phyloP scores from a whole-genome alignment of 2,797 vertebrate species.

The Cyclura pinguis region DNA sequence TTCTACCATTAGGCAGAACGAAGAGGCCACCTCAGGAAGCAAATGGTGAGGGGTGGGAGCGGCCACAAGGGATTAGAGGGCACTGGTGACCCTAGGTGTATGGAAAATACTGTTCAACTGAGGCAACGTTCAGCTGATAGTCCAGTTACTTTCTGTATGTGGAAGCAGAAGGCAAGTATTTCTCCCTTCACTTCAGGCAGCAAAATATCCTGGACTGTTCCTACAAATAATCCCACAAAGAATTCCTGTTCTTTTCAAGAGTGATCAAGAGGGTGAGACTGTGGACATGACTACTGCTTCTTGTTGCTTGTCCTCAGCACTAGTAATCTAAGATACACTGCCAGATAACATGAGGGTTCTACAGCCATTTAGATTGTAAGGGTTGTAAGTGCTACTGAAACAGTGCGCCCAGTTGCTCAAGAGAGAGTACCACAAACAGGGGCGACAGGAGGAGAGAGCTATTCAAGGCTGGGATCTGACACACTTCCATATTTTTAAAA shows the following conservation, averaged over 20 bases:
- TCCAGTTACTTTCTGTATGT: not conserved
- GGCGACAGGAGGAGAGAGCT: not conserved
- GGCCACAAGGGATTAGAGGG: not conserved
- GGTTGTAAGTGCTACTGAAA: not conserved
- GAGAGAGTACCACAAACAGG: not conserved
- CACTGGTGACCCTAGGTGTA: not conserved
- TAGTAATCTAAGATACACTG: not conserved
- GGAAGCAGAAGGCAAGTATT: not conserved
- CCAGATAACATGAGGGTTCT: not conserved
- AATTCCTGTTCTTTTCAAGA: not conserved
- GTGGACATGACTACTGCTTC: too few species aligned
- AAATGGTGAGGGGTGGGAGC: not conserved
- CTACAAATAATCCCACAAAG: not conserved
- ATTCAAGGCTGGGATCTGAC: not conserved
- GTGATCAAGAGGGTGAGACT: not conserved
- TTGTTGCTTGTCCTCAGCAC: too few species aligned
- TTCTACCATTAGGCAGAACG: not conserved
- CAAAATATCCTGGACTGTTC: not conserved
- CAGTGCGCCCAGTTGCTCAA: not conserved
- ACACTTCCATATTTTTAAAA: not conserved
- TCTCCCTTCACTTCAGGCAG: not conserved
- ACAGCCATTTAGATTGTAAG: not conserved
- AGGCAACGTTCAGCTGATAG: not conserved
- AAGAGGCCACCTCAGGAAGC: not conserved
- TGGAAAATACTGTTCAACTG: not conserved